phyloP scores from a whole-genome alignment of 2,888 invertebrate genomes.

The Diarsia dahlii region DNA sequence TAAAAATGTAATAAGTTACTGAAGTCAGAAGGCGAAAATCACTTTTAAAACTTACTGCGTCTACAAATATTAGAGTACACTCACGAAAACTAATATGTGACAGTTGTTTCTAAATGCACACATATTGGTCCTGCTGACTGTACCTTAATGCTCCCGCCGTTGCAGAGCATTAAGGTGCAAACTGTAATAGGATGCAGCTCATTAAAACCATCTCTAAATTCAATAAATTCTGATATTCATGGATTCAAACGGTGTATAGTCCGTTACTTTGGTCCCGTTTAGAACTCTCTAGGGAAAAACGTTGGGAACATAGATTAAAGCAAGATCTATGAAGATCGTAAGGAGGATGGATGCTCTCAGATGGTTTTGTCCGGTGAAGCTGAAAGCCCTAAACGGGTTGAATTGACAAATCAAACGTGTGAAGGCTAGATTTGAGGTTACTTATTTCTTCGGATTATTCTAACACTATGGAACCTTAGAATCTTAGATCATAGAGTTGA shows the following conservation, averaged over 20 bases:
- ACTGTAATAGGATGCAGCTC: conserved; percentile 50
- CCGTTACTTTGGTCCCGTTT: conserved; percentile 53
- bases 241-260: conserved; percentile 54
- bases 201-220: conserved; percentile 58
- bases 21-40: too few species aligned
- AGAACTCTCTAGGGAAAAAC: conserved; percentile 34
- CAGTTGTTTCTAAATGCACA: too few species aligned
- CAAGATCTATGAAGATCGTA: conserved; percentile 34
- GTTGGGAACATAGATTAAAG: conserved; percentile 30
- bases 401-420: conserved; percentile 10
- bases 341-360: conserved; percentile 3
- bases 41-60: too few species aligned
- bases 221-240: conserved; percentile 63
- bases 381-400: not conserved
- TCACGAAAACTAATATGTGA: too few species aligned
- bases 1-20: too few species aligned
- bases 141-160: too few species aligned
- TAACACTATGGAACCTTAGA: not conserved
- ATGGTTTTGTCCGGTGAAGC: conserved; percentile 10
- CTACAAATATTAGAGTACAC: too few species aligned
- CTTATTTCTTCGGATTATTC: not conserved
- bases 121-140: too few species aligned
- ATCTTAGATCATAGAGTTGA: too few species aligned
- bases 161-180: conserved; percentile 38
- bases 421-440: not conserved